Percentiles rank a stretch among this genome's conserved stretches.
These are phyloP conservation scores for Leucoraja ocellata DNA, from an alignment of 2,797 vertebrate genomes.

Conservation along the genomic window DNA sequence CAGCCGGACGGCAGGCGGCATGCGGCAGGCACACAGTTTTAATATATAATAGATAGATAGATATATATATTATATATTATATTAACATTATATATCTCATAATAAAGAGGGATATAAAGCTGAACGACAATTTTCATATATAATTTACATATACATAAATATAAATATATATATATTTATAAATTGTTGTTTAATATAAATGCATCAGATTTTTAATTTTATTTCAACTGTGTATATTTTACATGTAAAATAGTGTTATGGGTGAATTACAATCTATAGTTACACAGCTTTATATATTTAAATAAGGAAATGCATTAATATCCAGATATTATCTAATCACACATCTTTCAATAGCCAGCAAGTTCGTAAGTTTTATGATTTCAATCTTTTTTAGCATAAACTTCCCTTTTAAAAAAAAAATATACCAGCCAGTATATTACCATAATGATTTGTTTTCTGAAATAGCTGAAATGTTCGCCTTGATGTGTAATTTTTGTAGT, in stretches of 20 bases:
- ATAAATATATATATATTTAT: too few species aligned
- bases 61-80: too few species aligned
- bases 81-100: too few species aligned
- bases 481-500: slow-evolving; percentile 64
- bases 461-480: slow-evolving; percentile 62
- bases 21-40: too few species aligned
- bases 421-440: slow-evolving; percentile 46
- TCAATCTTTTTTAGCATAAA: not conserved
- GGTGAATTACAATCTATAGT: slow-evolving; percentile 18
- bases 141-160: too few species aligned
- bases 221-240: not conserved
- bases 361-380: not conserved
- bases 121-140: too few species aligned
- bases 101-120: too few species aligned
- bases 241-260: not conserved
- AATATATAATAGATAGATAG: too few species aligned
- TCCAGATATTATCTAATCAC: not conserved
- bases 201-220: slow-evolving; percentile 21
- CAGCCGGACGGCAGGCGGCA: too few species aligned
- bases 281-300: not conserved
- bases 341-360: not conserved
- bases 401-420: not conserved
- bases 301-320: slow-evolving; percentile 20
- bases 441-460: slow-evolving; percentile 73
- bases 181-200: not conserved